Percentiles rank a stretch among this genome's conserved stretches.
Conservation (phyloP, 2,888 invertebrate genomes). For the Diachrysia chrysitis region DNA sequence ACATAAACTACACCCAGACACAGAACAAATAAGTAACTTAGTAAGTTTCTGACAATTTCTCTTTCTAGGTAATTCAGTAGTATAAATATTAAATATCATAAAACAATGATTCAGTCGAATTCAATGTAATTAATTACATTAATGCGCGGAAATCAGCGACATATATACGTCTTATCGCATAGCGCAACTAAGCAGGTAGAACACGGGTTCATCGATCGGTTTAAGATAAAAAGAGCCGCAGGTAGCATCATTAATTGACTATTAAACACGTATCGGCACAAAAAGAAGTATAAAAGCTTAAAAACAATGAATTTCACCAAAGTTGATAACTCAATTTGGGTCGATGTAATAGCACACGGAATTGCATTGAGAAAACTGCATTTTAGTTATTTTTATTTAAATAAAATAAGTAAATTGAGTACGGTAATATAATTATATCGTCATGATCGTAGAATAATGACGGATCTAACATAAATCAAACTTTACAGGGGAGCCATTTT, state of each 20-base stretch:
- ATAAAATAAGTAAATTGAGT: background rate
- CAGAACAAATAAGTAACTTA: too few species aligned
- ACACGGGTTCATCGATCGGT: conserved; percentile 66
- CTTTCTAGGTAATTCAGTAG: too few species aligned
- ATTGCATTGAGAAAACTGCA: conserved; percentile 59
- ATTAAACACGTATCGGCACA: conserved; percentile 87
- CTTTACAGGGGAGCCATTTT: too few species aligned
- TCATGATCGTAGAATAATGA: too few species aligned
- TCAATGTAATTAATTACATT: background rate
- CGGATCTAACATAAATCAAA: too few species aligned
- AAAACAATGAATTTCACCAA: conserved; percentile 89
- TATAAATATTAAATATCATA: too few species aligned
- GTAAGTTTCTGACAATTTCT: too few species aligned
- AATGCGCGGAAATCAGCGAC: background rate
- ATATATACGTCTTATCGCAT: background rate
- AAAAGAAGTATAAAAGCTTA: conserved; percentile 78
- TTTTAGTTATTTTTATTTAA: conserved; percentile 8
- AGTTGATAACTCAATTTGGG: conserved; percentile 88
- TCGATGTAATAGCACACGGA: conserved; percentile 62
- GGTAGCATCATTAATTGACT: conserved; percentile 88
- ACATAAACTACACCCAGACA: too few species aligned
- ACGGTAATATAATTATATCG: too few species aligned
- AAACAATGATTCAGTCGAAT: too few species aligned
- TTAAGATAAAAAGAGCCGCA: conserved; percentile 80
- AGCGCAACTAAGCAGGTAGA: background rate